Base-by-base conservation (phyloP, 1,140 invertebrate genomes). In the Eumaeus atala region DNA sequence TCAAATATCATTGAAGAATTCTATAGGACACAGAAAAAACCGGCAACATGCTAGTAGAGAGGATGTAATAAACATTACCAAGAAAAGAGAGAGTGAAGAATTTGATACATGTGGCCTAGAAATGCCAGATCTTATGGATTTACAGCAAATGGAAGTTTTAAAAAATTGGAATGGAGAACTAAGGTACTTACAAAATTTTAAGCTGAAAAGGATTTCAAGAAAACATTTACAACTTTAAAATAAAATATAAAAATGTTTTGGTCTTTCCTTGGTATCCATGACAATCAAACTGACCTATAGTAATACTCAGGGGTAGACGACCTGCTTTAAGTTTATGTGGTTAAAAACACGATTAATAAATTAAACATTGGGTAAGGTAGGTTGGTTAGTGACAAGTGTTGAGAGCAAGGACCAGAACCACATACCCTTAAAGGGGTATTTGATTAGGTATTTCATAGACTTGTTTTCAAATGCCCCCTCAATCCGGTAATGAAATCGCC, bases 41-140 rank as follows among this genome's bases (percentile, higher is more conserved):
- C 88, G 92, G 17, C 93, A 95, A 67, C 93, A 95, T 77, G 92
- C 92, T 1, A 93, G 90, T 64, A 89, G 94, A 60, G 90, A 94
- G 81, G 91, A 93, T 87, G 88, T 92, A 11, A 91, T 95, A 18
- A 91, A 90, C 56, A 91, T 94, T 64, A 93, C 91, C 0, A 89
- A 92, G 58, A 89, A 93, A 64, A 88, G 88, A 51, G 93, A 95
- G 68, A 75, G 54, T 9, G 89, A 91, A 61, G 94, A 95, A 68
- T 95, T 91, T 67, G 81, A 92, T 48, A 91, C 89, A 0, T 93
- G 92, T 74, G 94, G 94, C 51, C 84, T 95, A 64, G 93, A 92
- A 87, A 90, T 93, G 71, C 91, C 92, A 9, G 90, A 94, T 78
- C 77, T 94, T 57, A 72, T 91, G 60, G 89, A 90, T 71, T 51